Conservation (phyloP, 1,140 invertebrate species). For the Rhyzopertha dominica region DNA sequence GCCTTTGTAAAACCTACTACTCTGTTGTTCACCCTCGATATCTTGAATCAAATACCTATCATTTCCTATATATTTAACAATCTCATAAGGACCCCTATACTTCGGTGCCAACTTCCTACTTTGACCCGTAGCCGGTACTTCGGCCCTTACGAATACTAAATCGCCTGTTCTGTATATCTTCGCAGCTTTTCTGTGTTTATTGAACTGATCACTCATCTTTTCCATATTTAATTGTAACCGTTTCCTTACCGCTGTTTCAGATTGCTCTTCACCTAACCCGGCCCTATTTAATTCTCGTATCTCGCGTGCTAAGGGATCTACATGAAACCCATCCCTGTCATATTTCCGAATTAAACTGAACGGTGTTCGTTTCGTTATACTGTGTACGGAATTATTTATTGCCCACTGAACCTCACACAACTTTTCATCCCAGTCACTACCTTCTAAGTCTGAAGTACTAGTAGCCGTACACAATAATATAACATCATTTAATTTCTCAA, state of each 20-base stretch:
- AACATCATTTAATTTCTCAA: slow-evolving; percentile 24
- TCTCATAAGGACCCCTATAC: too few relatives aligned
- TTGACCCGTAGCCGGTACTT: too few relatives aligned
- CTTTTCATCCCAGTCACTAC: slow-evolving; percentile 12
- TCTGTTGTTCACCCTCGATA: too few relatives aligned
- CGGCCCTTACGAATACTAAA: too few relatives aligned
- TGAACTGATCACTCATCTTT: slow-evolving; percentile 2
- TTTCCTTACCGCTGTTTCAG: not conserved
- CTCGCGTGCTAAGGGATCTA: slow-evolving; percentile 2
- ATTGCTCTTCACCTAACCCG: too few relatives aligned
- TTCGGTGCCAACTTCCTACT: too few relatives aligned
- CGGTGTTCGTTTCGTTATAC: slow-evolving; percentile 14
- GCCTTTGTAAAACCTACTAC: too few relatives aligned
- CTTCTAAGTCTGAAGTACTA: not conserved
- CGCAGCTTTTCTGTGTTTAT: too few relatives aligned
- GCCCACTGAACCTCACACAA: slow-evolving; percentile 19
- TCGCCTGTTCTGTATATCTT: too few relatives aligned
- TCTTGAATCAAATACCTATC: too few relatives aligned
- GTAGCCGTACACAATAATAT: slow-evolving; percentile 12
- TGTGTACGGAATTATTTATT: slow-evolving; percentile 17
- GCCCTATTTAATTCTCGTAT: slow-evolving; percentile 6
- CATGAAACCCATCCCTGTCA: slow-evolving; percentile 6
- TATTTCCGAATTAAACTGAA: slow-evolving; percentile 9
- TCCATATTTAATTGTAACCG: not conserved
- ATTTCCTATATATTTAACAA: too few relatives aligned